Conservation (phyloP, 2,113 vertebrate species). For the Athene cunicularia region DNA sequence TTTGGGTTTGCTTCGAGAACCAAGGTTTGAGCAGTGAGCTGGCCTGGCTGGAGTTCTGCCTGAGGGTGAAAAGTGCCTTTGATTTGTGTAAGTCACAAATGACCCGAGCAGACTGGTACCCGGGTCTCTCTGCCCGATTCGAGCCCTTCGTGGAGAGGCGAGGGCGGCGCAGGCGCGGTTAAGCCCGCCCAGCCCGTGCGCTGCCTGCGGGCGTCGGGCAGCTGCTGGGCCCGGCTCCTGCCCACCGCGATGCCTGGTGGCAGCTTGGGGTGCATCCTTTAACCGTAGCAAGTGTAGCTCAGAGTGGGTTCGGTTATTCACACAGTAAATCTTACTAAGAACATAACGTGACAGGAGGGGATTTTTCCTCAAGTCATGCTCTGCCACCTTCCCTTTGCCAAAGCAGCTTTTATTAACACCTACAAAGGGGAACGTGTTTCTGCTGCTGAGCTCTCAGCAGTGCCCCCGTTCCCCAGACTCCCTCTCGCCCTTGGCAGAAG, state of each 20-base stretch:
- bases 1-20: not conserved
- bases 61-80: not conserved
- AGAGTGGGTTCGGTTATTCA: not conserved
- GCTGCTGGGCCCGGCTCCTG: not conserved
- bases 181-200: not conserved
- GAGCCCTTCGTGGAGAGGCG: not conserved
- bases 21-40: accelerated
- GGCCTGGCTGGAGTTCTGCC: not conserved
- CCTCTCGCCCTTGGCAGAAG: not conserved
- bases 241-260: accelerated
- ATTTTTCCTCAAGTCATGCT: not conserved
- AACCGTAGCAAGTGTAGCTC: accelerated
- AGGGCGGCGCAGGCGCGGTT: not conserved
- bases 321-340: not conserved
- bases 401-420: not conserved
- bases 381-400: not conserved
- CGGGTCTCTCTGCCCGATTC: not conserved
- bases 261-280: accelerated
- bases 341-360: not conserved
- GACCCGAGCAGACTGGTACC: not conserved
- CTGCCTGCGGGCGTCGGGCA: not conserved
- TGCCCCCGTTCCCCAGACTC: not conserved
- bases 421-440: not conserved
- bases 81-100: not conserved
- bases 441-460: not conserved